These are phyloP conservation scores for Drosophila watanabei DNA, from an alignment of 1,140 invertebrate genomes.

Conservation along the genomic window DNA sequence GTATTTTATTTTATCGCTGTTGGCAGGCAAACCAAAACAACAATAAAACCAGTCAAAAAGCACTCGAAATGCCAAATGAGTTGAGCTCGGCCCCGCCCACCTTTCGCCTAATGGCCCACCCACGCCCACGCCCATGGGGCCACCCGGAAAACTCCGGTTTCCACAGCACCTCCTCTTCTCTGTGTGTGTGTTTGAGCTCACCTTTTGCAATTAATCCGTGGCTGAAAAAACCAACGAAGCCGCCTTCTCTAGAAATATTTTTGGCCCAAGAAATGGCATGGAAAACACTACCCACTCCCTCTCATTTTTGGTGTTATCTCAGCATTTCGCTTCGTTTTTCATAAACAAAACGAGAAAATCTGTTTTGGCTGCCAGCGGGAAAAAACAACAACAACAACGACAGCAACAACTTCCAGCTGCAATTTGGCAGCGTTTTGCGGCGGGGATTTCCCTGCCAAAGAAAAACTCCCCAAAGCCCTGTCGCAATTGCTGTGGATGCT, in stretches of 20 bases:
- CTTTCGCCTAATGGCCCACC: conserved; percentile 53
- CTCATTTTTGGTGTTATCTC: conserved; percentile 10
- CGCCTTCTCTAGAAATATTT: conserved; percentile 37
- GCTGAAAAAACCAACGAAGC: conserved; percentile 23
- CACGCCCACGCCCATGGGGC: not conserved
- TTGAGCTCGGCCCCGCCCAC: conserved; percentile 51
- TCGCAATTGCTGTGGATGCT: conserved; percentile 32
- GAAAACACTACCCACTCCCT: not conserved
- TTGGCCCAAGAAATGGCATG: conserved; percentile 49
- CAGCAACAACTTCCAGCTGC: conserved; percentile 65
- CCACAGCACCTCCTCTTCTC: not conserved
- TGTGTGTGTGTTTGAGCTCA: conserved; percentile 30
- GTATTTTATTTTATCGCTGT: conserved; percentile 83
- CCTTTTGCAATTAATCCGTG: conserved; percentile 63
- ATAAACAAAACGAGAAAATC: conserved; percentile 80
- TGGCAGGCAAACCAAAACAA: conserved; percentile 71
- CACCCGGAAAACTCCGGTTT: not conserved
- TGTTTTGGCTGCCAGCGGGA: conserved; percentile 72
- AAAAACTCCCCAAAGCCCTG: conserved; percentile 31
- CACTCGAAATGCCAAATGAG: conserved; percentile 83
- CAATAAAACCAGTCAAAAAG: conserved; percentile 83
- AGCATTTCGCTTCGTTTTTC: conserved; percentile 65
- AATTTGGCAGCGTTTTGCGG: conserved; percentile 79
- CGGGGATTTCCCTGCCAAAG: not conserved
- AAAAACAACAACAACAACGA: not conserved